Evolutionary conservation across 2,888 invertebrate species (phyloP), one percentile per base, ranked within the genome.

Genomic region (Heliconius aoede): DNA sequence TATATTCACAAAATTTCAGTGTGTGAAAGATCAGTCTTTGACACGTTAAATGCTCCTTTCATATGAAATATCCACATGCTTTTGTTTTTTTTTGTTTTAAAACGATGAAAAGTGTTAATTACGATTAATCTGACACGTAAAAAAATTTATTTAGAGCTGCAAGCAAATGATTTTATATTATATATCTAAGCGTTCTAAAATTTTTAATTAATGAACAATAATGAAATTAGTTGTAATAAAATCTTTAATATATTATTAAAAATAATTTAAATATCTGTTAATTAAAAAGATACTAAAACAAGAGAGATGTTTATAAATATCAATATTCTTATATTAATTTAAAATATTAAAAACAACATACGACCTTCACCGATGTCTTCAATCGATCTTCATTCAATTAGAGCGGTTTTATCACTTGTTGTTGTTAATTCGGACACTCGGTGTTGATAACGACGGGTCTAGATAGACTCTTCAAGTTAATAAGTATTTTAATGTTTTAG

Each of bases 351-450:
- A 67, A 60, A 60, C 15, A 13, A 61, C n/a, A 77, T 64, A 77
- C 68, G 82, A 80, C 83, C 83, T 84, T 83, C 78, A 73, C 69
- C 73, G 79, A 46, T 80, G 79, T 82, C 82, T 83, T 82, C 73
- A 78, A 80, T 79, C 78, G 78, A 76, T 79, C 80, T 81, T 83
- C 82, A 85, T 85, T 85, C 84, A 85, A 85, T 86, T 85, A 85
- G 73, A 79, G 64, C 64, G 32, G 74, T 75, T 71, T 81, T 84
- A 85, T 84, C 84, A 79, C 72, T 72, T 79, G 78, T 82, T 79
- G 76, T 77, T 76, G 73, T 76, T 76, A 73, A 80, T 76, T 68
- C 65, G 74, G 80, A 76, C 80, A 73, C 77, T 76, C 76, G 24
- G 75, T 76, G 74, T 74, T 77, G 81, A 83, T 82, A 83, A 79